Conservation (phyloP, 2,888 invertebrate genomes). For the Lochmaea crataegi region DNA sequence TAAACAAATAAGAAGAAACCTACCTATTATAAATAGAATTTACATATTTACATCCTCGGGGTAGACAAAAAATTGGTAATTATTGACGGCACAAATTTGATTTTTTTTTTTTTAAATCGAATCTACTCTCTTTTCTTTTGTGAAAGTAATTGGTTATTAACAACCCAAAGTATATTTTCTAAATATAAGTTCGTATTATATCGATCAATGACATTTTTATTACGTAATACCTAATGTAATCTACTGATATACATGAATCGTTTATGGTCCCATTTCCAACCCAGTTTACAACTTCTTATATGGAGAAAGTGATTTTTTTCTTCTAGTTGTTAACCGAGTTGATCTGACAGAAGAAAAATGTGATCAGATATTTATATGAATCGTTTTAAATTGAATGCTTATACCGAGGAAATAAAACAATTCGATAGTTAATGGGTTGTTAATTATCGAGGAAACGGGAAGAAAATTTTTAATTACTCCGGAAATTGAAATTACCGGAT, state of each 20-base stretch:
- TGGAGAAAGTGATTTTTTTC: slow-evolving; percentile 16
- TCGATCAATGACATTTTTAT: not conserved
- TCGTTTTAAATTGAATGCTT: not conserved
- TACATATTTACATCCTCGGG: too few relatives aligned
- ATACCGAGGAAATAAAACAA: not conserved
- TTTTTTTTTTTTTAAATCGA: too few relatives aligned
- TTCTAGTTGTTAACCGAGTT: not conserved
- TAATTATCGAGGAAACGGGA: not conserved
- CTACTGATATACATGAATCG: slow-evolving; percentile 1
- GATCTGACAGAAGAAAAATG: not conserved
- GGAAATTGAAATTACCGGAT: not conserved
- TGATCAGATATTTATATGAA: not conserved
- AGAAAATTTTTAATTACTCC: not conserved
- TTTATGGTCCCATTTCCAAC: slow-evolving; percentile 6
- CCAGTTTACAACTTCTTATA: slow-evolving; percentile 6
- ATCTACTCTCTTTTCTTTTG: too few relatives aligned
- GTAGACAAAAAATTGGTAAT: too few relatives aligned
- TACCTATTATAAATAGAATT: too few relatives aligned
- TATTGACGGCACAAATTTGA: too few relatives aligned
- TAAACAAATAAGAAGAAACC: too few relatives aligned
- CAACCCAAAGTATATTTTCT: not conserved
- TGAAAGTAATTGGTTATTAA: too few relatives aligned
- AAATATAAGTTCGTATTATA: not conserved
- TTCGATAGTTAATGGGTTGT: not conserved
- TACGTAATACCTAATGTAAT: not conserved